Base-by-base conservation (phyloP, 2,888 invertebrate genomes). In the Cephus sareptanus region DNA sequence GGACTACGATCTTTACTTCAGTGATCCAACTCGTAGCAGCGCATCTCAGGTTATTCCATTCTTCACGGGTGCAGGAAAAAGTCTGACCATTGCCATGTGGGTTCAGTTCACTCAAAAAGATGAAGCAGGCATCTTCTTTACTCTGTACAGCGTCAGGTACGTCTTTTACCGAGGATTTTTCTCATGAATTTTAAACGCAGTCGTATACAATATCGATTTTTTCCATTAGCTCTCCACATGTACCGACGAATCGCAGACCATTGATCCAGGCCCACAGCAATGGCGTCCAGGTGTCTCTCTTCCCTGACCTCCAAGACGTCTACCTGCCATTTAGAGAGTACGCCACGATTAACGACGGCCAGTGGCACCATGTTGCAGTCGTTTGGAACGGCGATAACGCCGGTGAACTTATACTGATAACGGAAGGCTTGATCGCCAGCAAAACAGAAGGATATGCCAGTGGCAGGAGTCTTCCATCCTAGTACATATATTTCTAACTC, bases 1-100 rank as follows among this genome's bases (percentile, higher is more conserved):
- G n/a, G 98, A 99, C 92, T 99, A 99, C 91, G 99, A 99, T 90
- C 93, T 99, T 13, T 97, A 97, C 94, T 98, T 99, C 92, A 97
- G 97, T 87, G 98, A 98, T 90, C 95, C 97, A 74, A 93, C 96
- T 23, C 95, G 98, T 23, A 97, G 98, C 80, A 97, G 97, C 85
- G 99, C 98, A 6, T 96, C 98, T 34, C 96, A 98, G 92, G 95
- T 97, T 23, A 96, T 98, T 87, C 98, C 98, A 77, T 98, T 99
- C 92, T 95, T 95, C 85, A 96, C 96, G 23, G 95, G 95, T 4
- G 94, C 94, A 30, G 94, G 95, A 78, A 94, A 95, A 83, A 96
- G 97, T 87, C 91, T 99, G 40, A 98, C 98, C 0, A 94, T 99
- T 77, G 98, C 97, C 31, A 94, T 99, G 95, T 99, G 99, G 99